Evolutionary conservation across 2,113 vertebrate species (phyloP).

Genomic region (Bujurquina vittata): DNA sequence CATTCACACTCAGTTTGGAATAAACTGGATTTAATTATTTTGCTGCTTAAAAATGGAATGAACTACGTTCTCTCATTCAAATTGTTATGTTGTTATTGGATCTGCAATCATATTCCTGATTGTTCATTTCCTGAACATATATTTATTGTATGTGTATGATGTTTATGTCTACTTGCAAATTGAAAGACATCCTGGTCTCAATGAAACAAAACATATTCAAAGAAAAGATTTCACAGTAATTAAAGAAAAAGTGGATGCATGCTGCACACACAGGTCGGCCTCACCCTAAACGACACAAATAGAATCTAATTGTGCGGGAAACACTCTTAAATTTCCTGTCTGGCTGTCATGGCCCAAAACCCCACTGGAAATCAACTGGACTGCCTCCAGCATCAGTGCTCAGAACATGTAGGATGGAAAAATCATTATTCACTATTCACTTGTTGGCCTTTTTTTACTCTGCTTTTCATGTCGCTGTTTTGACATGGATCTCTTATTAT

Average conservation of each 20-base stretch:
- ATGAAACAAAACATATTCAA: not conserved
- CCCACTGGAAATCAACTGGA: not conserved
- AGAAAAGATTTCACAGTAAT: not conserved
- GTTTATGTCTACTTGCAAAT: not conserved
- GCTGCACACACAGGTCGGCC: not conserved
- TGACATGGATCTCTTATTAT: not conserved
- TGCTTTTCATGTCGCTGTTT: not conserved
- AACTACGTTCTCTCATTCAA: not conserved
- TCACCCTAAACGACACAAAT: not conserved
- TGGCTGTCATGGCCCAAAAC: not conserved
- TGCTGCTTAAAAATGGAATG: not conserved
- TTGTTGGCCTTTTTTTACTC: not conserved
- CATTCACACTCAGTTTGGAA: not conserved
- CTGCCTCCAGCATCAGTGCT: not conserved
- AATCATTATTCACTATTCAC: slow-evolving; percentile 8
- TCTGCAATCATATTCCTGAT: not conserved
- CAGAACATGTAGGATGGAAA: not conserved
- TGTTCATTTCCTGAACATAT: not conserved
- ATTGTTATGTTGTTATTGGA: not conserved
- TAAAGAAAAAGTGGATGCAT: not conserved
- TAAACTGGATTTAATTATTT: not conserved
- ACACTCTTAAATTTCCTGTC: not conserved
- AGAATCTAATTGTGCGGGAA: not conserved
- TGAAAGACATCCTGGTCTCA: accelerated
- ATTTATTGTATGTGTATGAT: not conserved